Percentiles rank a stretch among this genome's conserved stretches.
phyloP scores from a whole-genome alignment of 2,797 vertebrate species.

The Amblyopsis hoosieri region DNA sequence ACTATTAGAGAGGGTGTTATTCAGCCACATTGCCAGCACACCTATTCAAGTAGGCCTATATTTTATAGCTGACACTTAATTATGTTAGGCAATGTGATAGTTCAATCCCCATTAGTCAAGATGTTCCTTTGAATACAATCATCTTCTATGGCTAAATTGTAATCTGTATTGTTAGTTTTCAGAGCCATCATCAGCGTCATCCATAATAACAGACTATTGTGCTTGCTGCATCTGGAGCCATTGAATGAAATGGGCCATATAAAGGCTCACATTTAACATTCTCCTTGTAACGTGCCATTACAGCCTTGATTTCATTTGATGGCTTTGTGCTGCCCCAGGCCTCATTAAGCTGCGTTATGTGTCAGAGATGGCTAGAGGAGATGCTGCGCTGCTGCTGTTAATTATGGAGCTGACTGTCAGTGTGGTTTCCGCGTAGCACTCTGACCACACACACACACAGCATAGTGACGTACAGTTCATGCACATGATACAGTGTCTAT shows the following conservation, averaged over 20 bases:
- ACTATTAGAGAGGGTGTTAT: no score
- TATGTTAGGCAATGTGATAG: no score
- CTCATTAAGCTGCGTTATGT: constrained; percentile 54
- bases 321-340: constrained; percentile 54
- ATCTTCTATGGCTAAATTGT: no score
- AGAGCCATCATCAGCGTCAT: constrained; percentile 6
- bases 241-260: constrained; percentile 43
- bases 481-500: no score
- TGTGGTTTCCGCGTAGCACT: not conserved
- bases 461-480: not conserved
- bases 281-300: constrained; percentile 38
- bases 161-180: no score
- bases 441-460: not conserved
- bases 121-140: no score
- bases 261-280: constrained; percentile 49
- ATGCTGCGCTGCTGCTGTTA: constrained; percentile 40
- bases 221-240: constrained; percentile 44
- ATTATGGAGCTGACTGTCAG: constrained; percentile 39
- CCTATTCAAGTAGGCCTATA: no score
- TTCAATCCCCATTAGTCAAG: no score
- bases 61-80: no score
- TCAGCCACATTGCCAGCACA: no score
- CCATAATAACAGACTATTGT: constrained; percentile 22
- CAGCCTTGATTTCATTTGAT: constrained; percentile 58
- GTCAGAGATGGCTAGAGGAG: constrained; percentile 28